Percentiles rank a stretch among this genome's conserved stretches.
Evolutionary conservation across 2,888 invertebrate genomes (phyloP).

Genomic region (Ennomos quercinarius): DNA sequence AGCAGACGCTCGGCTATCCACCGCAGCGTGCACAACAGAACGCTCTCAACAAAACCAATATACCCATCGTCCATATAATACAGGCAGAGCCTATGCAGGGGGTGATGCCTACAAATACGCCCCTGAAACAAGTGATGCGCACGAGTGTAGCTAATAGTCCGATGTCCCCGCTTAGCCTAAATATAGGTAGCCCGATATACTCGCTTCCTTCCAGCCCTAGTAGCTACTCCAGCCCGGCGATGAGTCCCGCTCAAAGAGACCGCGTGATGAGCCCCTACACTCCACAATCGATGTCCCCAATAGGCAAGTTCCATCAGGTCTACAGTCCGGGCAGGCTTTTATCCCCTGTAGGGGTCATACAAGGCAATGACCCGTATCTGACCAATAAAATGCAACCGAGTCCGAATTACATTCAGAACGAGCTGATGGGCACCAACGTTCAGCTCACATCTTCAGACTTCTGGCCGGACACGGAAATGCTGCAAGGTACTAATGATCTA

Average conservation of each 20-base stretch:
- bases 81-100: conserved; percentile 53
- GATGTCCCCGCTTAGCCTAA: conserved; percentile 73
- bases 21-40: conserved; percentile 47
- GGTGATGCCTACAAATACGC: conserved; percentile 24
- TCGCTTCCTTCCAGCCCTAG: conserved; percentile 73
- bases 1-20: conserved; percentile 55
- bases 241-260: conserved; percentile 71
- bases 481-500: conserved; percentile 68
- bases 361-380: conserved; percentile 74
- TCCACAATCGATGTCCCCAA: conserved; percentile 72
- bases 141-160: conserved; percentile 52
- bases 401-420: conserved; percentile 64
- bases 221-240: conserved; percentile 64
- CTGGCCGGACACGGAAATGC: conserved; percentile 72
- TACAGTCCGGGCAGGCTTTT: conserved; percentile 65
- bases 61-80: conserved; percentile 68
- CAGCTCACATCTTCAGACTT: conserved; percentile 63
- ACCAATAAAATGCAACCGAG: conserved; percentile 75
- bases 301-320: conserved; percentile 62
- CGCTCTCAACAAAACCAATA: conserved; percentile 51
- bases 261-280: conserved; percentile 72
- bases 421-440: conserved; percentile 64
- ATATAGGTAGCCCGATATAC: conserved; percentile 69
- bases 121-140: conserved; percentile 52
- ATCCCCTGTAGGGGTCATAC: conserved; percentile 63